These are phyloP conservation scores for Synanthedon myopaeformis DNA, from an alignment of 2,888 invertebrate species.

Conservation along the genomic window DNA sequence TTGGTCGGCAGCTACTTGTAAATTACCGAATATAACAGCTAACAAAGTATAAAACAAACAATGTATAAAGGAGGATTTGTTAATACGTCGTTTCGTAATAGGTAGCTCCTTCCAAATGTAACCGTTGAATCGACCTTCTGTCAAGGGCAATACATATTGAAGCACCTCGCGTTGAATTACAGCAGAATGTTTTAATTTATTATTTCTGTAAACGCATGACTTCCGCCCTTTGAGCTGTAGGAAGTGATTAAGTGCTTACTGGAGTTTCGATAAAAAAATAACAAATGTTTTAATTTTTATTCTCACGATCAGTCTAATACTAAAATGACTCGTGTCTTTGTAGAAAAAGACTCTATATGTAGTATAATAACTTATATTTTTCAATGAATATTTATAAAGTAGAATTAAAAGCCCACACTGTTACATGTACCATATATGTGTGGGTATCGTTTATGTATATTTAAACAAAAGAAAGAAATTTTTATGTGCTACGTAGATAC, in stretches of 20 bases:
- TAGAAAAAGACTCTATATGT: too few species aligned
- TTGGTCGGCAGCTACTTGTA: slow-evolving; percentile 46
- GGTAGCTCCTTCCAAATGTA: slow-evolving; percentile 32
- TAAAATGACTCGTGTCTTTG: too few species aligned
- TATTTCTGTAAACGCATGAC: slow-evolving; percentile 57
- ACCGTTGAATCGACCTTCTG: slow-evolving; percentile 49
- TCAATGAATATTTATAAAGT: too few species aligned
- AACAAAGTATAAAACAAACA: slow-evolving; percentile 40
- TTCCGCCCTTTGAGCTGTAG: slow-evolving; percentile 65
- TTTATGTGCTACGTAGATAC: too few species aligned
- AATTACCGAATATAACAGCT: slow-evolving; percentile 47
- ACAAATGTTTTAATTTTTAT: slow-evolving; percentile 48
- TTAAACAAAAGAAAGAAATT: too few species aligned
- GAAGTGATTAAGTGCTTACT: slow-evolving; percentile 56
- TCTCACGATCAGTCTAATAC: slow-evolving; percentile 47
- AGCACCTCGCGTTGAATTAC: slow-evolving; percentile 39
- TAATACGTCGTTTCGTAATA: slow-evolving; percentile 39
- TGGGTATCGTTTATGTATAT: slow-evolving; percentile 14
- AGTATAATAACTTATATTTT: too few species aligned
- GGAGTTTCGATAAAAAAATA: slow-evolving; percentile 45
- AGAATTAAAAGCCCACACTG: background rate
- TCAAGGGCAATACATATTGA: slow-evolving; percentile 39
- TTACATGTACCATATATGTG: too few species aligned
- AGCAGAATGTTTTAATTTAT: slow-evolving; percentile 53
- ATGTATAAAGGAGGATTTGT: slow-evolving; percentile 25